Base-by-base conservation (phyloP, 2,797 vertebrate genomes). In the Alcedo atthis region DNA sequence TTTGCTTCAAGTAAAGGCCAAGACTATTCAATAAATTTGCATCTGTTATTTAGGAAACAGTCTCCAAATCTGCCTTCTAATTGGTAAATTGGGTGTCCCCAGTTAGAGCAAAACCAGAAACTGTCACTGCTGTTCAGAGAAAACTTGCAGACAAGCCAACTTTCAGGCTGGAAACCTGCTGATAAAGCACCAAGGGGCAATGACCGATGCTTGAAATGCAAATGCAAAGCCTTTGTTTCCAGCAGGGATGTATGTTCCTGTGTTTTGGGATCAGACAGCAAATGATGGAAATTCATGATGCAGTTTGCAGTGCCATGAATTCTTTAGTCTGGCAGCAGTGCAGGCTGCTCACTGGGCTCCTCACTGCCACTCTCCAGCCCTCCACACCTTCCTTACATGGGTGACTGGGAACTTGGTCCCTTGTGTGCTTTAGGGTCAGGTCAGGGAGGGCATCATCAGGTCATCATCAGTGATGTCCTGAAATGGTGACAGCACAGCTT, bases 201-300 rank as follows among this genome's bases (percentile, higher is more conserved):
- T 42, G 79, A 83, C 19, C 74, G 66, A 62, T 81, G 68, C 75
- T 82, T 90, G 79, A 79, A 85, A 81, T 94, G 57, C 20, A 74
- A 87, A 73, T 69, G 62, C 62, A 53, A 51, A 92, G 48, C 33
- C 63, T 54, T 66, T 84, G 67, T 94, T 92, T 73, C 53, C 87
- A 92, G 51, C 68, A 81, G 6, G 63, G 71, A 69, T 89, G 12
- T 79, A 79, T 70, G 61, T 86, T 37, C 37, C 62, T 84, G 62
- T 76, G 77, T 66, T 81, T 75, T 58, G 77, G 35, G 74, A 85
- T 85, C 66, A 69, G 66, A 64, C 76, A 84, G 80, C 85, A 87
- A 80, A 87, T 75, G 87, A 73, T 83, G 54, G 92, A 94, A 91
- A 85, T 93, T 88, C 78, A 35, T 77, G 75, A 19, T 80, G 64